Percentiles rank a stretch among this genome's conserved stretches.
Conservation (phyloP, 2,888 invertebrate genomes). For the Podabrus alpinus region DNA sequence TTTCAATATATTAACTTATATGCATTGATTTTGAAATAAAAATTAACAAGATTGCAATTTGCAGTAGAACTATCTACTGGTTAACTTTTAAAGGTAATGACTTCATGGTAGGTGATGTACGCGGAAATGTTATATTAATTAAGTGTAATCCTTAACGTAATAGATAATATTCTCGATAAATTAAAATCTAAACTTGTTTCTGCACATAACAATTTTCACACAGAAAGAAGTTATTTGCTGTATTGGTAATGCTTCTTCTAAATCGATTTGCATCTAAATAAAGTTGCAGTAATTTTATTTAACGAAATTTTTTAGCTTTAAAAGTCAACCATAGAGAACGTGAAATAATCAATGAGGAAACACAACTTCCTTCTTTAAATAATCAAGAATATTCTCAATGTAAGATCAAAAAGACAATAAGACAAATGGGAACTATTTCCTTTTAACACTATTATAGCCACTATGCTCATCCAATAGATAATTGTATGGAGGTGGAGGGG, state of each 20-base stretch:
- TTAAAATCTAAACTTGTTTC: not conserved
- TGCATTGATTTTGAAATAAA: not conserved
- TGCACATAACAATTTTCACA: not conserved
- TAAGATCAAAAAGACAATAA: too few species aligned
- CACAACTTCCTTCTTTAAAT: too few species aligned
- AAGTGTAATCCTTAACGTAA: conserved; percentile 22
- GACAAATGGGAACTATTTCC: too few species aligned
- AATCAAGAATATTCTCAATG: too few species aligned
- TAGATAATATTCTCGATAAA: not conserved
- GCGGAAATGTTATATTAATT: conserved; percentile 27
- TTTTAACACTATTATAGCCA: too few species aligned
- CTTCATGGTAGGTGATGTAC: conserved; percentile 8
- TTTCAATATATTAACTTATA: not conserved
- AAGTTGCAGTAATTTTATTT: not conserved
- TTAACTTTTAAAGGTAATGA: not conserved
- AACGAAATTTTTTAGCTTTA: not conserved
- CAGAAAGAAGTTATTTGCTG: not conserved
- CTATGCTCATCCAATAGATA: too few species aligned
- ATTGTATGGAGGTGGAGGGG: too few species aligned
- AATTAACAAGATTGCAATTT: not conserved
- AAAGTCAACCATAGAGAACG: too few species aligned
- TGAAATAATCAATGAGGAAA: not conserved
- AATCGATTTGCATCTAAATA: not conserved
- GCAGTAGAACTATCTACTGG: not conserved
- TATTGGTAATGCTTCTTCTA: not conserved